A percentile compares a stretch with the other conserved stretches of the same genome.
Conservation (phyloP, 2,113 vertebrate genomes). For the Python bivittatus region DNA sequence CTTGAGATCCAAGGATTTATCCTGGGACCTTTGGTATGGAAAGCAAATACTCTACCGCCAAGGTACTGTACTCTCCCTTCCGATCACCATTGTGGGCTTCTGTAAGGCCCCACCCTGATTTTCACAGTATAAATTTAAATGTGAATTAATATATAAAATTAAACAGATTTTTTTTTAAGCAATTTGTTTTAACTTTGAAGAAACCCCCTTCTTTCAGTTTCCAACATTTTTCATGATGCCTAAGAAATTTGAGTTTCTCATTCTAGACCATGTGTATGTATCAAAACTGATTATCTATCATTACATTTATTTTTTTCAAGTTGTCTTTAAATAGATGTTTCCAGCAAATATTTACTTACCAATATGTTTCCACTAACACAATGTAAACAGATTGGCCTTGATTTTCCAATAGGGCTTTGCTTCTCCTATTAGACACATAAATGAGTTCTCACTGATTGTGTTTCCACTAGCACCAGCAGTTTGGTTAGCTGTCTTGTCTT, state of each 20-base stretch:
- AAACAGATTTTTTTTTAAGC: background rate
- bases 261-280: background rate
- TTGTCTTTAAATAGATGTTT: constrained; percentile 38
- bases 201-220: background rate
- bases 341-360: constrained; percentile 23
- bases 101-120: background rate
- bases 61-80: background rate
- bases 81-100: background rate
- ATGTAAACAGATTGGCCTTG: constrained; percentile 21
- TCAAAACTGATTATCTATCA: background rate
- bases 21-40: background rate
- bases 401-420: background rate
- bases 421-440: constrained; percentile 3
- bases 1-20: background rate
- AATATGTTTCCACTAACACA: constrained; percentile 1
- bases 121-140: background rate
- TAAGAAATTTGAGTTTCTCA: background rate
- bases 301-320: background rate
- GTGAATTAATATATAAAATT: background rate
- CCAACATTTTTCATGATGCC: background rate
- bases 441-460: constrained; percentile 4
- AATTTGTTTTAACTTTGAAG: background rate
- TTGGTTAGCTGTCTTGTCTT: background rate
- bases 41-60: background rate
- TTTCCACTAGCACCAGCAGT: too few species aligned